phyloP scores from a whole-genome alignment of 1,140 invertebrate species.

The Dufourea novaeangliae region DNA sequence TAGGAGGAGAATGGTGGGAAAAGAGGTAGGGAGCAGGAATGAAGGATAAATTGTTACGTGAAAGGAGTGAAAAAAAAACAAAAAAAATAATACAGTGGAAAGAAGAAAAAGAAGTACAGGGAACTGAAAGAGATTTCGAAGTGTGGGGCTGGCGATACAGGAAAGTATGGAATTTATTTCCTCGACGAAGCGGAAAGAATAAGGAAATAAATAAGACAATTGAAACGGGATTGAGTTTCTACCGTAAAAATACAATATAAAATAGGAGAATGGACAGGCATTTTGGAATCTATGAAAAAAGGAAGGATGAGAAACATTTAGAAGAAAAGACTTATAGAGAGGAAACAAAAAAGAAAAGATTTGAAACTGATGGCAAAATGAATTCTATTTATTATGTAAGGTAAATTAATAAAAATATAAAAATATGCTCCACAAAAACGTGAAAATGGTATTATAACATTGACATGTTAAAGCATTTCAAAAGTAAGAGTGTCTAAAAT shows the following conservation, averaged over 20 bases:
- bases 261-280: background rate
- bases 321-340: too few species aligned
- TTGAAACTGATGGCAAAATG: too few species aligned
- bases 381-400: too few species aligned
- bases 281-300: background rate
- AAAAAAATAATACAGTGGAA: conserved; percentile 19
- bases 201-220: conserved; percentile 9
- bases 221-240: background rate
- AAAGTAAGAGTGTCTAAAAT: too few species aligned
- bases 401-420: too few species aligned
- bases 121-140: conserved; percentile 26
- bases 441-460: too few species aligned
- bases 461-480: too few species aligned
- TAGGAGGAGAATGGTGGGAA: too few species aligned
- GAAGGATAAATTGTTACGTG: conserved; percentile 36
- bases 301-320: background rate
- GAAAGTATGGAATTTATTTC: conserved; percentile 16
- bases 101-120: conserved; percentile 15
- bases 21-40: background rate
- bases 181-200: background rate
- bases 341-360: too few species aligned
- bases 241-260: background rate
- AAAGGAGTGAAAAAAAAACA: conserved; percentile 17
- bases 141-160: background rate
- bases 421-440: too few species aligned